A percentile compares a stretch with the other conserved stretches of the same genome.
These are phyloP conservation scores for Tachypleus tridentatus DNA, from an alignment of 1,140 invertebrate genomes.

Conservation along the genomic window DNA sequence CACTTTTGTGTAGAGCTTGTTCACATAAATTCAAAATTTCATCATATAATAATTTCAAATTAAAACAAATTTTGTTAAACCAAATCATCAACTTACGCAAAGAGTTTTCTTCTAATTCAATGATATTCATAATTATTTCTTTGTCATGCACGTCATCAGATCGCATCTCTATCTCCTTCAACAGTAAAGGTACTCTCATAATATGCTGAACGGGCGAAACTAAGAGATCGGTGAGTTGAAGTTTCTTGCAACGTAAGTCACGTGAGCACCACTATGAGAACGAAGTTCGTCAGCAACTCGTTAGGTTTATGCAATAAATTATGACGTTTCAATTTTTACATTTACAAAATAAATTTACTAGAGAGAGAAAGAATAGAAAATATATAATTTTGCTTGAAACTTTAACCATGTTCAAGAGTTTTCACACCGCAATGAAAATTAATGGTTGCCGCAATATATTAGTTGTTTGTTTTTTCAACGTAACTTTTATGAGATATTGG, in stretches of 20 bases:
- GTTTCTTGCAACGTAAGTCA: slow-evolving; percentile 48
- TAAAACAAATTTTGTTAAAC: no score
- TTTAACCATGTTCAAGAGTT: not conserved
- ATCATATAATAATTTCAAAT: no score
- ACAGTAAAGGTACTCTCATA: slow-evolving; percentile 51
- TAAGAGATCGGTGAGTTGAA: slow-evolving; percentile 51
- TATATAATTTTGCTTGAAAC: not conserved
- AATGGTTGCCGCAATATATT: no score
- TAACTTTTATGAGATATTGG: no score
- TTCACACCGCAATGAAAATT: no score
- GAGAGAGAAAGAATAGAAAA: not conserved
- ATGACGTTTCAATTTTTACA: not conserved
- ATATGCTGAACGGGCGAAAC: slow-evolving; percentile 56
- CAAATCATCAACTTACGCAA: slow-evolving; percentile 40
- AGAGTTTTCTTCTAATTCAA: slow-evolving; percentile 49
- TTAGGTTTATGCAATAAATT: slow-evolving; percentile 7
- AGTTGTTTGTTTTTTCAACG: no score
- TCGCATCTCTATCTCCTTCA: slow-evolving; percentile 47
- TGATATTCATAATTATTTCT: slow-evolving; percentile 41
- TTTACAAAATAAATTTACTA: not conserved
- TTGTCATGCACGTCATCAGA: slow-evolving; percentile 44
- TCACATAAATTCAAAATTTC: no score
- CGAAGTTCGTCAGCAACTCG: slow-evolving; percentile 3
- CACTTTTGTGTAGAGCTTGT: no score
- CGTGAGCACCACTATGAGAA: slow-evolving; percentile 43